Evolutionary conservation across 92 coral and sea anemone genomes (phyloP), one percentile per base, ranked within the genome.

Genomic region (Plumapathes pennacea): DNA sequence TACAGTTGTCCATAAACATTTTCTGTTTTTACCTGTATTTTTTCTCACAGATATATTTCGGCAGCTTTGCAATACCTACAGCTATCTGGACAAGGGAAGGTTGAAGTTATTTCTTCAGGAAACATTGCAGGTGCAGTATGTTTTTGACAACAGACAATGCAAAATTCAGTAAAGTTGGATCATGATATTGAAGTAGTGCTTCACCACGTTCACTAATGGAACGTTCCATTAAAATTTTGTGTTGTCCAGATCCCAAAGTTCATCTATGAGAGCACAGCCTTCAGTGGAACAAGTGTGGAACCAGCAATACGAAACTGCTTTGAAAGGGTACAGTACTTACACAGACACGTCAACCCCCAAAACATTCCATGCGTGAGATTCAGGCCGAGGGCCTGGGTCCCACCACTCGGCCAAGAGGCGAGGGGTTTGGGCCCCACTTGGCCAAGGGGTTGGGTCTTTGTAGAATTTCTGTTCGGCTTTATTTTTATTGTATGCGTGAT

Each of bases 251-350:
- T 91, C 62, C 85, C 95, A 42, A 87, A 80, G 64, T 76, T 79
- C 31, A 80, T 91, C 38, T 80, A 60, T 44, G 97, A 91, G 78
- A 76, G 81, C 55, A 41, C 90, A n/a, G 69, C 86, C 3, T 91
- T 91, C 62, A 82, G 97, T 68, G 95, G 92, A 50, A 76, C 89
- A 2, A 89, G 97, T 60, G 90, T 91, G 25, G 97, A 91, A 54
- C 96, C 97, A 14, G 95, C 97, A 23, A 82, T 91, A 8, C 71
- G 80, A 57, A 91, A 85, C 74, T 91, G 97, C 59, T 87, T 91
- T 83, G 96, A 91, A 61, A 84, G 88, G 67, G 97, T 91, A 42
- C 48, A 74, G 24, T 20, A 40, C 28, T 17, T 30, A 32, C 64
- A 13, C n/a, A 10, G 13, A 6, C 46, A 3, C 14, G 15, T 12